Base-by-base conservation (phyloP, 2,797 vertebrate species). In the Sebastes flavidus region DNA sequence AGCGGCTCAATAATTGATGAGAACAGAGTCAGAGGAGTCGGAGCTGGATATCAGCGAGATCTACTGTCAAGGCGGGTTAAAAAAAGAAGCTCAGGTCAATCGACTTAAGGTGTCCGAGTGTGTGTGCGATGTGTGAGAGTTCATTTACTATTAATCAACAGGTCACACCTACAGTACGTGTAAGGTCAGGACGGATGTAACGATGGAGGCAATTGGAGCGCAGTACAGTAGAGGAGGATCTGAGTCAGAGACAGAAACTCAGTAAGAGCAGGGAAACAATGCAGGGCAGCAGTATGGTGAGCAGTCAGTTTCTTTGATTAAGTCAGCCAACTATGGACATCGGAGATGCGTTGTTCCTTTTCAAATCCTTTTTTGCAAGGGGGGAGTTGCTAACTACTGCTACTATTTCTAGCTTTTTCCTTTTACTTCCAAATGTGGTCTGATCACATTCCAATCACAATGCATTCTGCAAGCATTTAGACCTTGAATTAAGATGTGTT, bases 1-100 rank as follows among this genome's bases (percentile, higher is more conserved):
- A 75, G 46, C 2, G 6, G 13, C 46, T 92, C 36, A 91, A 94
- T 92, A 88, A 92, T 94, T 84, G 61, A 94, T 93, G 87, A 84
- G 74, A 73, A 85, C 76, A 56, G 72, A 88, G 85, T 82, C 84
- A 70, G 75, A 72, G 25, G 68, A 83, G 73, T 75, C 66, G 60
- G 65, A 82, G 86, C 80, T 72, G 78, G 75, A 83, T 87, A 90
- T 84, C 73, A 83, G 72, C 55, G 59, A 56, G 67, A 60, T 79
- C 69, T 69, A 60, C 81, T 76, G 84, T 84, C 38, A 54, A 66
- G 59, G 68, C 46, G 38, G 59, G 82, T 77, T 79, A 82, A 80
- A 74, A 84, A 84, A 80, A 78, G 58, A 65, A 70, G 63, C 71
- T 34, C 36, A 24, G 58, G 75, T 81, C 68, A 81, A 13, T 46